phyloP scores from a whole-genome alignment of 1,140 invertebrate genomes.

The Drosophila auraria region DNA sequence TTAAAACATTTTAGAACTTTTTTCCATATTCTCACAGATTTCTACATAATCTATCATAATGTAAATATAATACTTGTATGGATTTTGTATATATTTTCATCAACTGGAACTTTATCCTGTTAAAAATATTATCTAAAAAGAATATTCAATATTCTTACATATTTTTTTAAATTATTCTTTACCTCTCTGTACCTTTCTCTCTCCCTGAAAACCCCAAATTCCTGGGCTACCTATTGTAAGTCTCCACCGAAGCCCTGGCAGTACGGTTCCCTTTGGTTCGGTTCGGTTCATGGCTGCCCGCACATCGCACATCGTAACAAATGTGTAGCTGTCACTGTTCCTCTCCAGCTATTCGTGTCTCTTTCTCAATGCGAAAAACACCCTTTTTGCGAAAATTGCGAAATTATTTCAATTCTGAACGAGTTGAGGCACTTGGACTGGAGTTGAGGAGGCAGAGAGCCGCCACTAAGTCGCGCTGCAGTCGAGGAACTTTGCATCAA shows the following conservation, averaged over 20 bases:
- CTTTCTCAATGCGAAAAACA: conserved; percentile 31
- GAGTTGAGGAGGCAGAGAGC: conserved; percentile 13
- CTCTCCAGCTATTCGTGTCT: background rate
- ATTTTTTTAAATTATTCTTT: too few species aligned
- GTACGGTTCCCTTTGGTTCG: background rate
- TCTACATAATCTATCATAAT: too few species aligned
- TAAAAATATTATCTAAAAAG: too few species aligned
- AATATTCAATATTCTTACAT: too few species aligned
- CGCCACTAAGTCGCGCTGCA: conserved; percentile 35
- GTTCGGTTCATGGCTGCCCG: conserved; percentile 17
- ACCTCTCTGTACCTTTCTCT: too few species aligned
- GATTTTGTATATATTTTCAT: too few species aligned
- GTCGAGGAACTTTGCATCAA: conserved; percentile 50
- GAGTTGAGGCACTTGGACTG: background rate
- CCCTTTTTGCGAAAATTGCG: conserved; percentile 35
- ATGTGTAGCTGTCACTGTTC: conserved; percentile 25
- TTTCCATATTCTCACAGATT: too few species aligned
- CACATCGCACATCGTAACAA: conserved; percentile 37
- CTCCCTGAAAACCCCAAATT: background rate
- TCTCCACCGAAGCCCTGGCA: conserved; percentile 1
- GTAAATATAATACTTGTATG: too few species aligned
- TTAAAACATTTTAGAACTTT: too few species aligned
- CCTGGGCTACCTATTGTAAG: background rate
- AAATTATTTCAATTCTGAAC: conserved; percentile 30
- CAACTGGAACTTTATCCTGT: accelerated